phyloP scores from a whole-genome alignment of 2,113 vertebrate species.

The Ursus arctos region DNA sequence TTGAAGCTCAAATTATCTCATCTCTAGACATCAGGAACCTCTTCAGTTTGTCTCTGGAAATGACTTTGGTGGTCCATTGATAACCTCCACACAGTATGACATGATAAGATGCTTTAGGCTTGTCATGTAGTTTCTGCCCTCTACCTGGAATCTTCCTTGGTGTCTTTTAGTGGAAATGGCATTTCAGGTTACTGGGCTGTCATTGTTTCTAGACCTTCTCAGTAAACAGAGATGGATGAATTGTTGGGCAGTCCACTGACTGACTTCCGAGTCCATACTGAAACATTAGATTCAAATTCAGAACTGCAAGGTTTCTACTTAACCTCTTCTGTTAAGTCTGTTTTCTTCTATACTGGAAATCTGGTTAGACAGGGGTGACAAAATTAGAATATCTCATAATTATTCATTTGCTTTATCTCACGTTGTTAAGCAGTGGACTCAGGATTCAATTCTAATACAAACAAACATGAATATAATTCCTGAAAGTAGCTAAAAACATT shows the following conservation, averaged over 20 bases:
- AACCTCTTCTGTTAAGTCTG: not conserved
- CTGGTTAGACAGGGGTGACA: not conserved
- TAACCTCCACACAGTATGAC: not conserved
- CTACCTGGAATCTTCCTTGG: not conserved
- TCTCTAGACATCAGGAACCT: not conserved
- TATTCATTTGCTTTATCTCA: not conserved
- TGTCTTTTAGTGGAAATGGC: not conserved
- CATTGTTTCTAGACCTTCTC: not conserved
- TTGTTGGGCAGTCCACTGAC: not conserved
- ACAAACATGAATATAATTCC: not conserved
- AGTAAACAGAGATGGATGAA: not conserved
- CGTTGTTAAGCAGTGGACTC: not conserved
- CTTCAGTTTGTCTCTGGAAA: not conserved
- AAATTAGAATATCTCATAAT: not conserved
- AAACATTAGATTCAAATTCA: not conserved
- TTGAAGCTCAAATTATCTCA: not conserved
- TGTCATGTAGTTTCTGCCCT: not conserved
- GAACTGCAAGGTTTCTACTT: not conserved
- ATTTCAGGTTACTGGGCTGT: not conserved
- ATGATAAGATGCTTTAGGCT: not conserved
- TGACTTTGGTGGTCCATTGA: not conserved
- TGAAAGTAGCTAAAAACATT: not conserved
- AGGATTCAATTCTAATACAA: not conserved
- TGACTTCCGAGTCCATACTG: not conserved
- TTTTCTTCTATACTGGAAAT: not conserved